Evolutionary conservation across 2,888 invertebrate species (phyloP).

Genomic region (Malthinus flaveolus): DNA sequence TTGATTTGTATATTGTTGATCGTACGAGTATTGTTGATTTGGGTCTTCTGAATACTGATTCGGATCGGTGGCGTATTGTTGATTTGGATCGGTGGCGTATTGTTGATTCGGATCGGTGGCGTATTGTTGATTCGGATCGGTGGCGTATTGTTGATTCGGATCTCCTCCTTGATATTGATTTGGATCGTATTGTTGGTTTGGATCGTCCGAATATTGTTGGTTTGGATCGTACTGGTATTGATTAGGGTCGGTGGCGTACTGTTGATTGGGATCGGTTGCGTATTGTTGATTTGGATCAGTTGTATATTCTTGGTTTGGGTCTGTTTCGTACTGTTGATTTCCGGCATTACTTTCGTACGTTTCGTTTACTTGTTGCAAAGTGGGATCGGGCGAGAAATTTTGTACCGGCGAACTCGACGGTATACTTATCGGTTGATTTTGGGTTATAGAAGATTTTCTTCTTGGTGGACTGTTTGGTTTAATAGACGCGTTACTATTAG

Average conservation of each 20-base stretch:
- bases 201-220: slow-evolving; percentile 33
- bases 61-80: slow-evolving; percentile 19
- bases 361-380: slow-evolving; percentile 15
- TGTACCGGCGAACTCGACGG: neutral
- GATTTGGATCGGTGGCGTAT: slow-evolving; percentile 10
- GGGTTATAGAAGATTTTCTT: slow-evolving; percentile 27
- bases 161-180: slow-evolving; percentile 26
- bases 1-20: slow-evolving; percentile 22
- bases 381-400: slow-evolving; percentile 11
- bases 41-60: slow-evolving; percentile 22
- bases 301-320: slow-evolving; percentile 22
- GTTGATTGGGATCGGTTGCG: slow-evolving; percentile 19
- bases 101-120: slow-evolving; percentile 6
- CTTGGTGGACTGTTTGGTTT: slow-evolving; percentile 31
- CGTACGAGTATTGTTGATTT: slow-evolving; percentile 8
- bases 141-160: neutral
- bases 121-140: slow-evolving; percentile 32
- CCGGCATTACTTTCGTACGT: neutral
- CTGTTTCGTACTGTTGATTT: slow-evolving; percentile 41
- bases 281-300: slow-evolving; percentile 30
- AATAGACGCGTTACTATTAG: slow-evolving; percentile 37
- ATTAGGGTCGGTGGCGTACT: slow-evolving; percentile 23
- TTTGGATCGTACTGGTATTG: slow-evolving; percentile 28
- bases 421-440: neutral
- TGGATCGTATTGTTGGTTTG: slow-evolving; percentile 35